Base-by-base conservation (phyloP, 2,113 vertebrate species). In the Xyrauchen texanus region DNA sequence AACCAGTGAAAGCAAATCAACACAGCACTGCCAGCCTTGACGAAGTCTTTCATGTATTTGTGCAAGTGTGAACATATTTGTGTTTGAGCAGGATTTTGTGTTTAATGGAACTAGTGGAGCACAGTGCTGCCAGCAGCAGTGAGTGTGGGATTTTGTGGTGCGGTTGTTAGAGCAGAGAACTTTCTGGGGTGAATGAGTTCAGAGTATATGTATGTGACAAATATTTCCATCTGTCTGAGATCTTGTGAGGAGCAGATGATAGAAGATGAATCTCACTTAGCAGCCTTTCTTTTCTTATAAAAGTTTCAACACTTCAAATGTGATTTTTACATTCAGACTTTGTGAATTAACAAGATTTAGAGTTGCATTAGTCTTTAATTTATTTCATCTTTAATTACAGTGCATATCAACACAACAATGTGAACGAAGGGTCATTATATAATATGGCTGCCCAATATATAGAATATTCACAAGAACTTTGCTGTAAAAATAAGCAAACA, bases 111-210 rank as follows among this genome's bases (percentile, higher is more conserved):
- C 68, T 61, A 78, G 57, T 46, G 77, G 82, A 78, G 63, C 63
- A 13, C 15, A 66, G 77, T 71, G 68, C 68, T 68, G 75, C 69
- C 78, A 83, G 82, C 62, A 55, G 80, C 76, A 73, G 65, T 34
- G 64, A 81, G 64, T 80, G 67, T 67, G 82, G 74, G 66, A 74
- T 78, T 75, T 76, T 51, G 46, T 84, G 78, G 69, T 81, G 79
- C 64, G 57, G 70, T 77, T 78, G 52, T 82, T 61, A 67, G 51
- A 66, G 61, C 10, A 47, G 55, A 15, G 44, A 75, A 61, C 76
- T 66, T 68, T 81, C 21, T 66, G 34, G 82, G 76, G 79, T 84
- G 76, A 81, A 47, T 65, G 73, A 84, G 82, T 84, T 81, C 74
- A 78, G 61, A 63, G 79, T 76, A 16, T 81, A 77, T 53, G 72